Percentiles rank a stretch among this genome's conserved stretches.
These are phyloP conservation scores for Allolobophora icterica DNA, from an alignment of 2,888 invertebrate genomes.

Conservation along the genomic window DNA sequence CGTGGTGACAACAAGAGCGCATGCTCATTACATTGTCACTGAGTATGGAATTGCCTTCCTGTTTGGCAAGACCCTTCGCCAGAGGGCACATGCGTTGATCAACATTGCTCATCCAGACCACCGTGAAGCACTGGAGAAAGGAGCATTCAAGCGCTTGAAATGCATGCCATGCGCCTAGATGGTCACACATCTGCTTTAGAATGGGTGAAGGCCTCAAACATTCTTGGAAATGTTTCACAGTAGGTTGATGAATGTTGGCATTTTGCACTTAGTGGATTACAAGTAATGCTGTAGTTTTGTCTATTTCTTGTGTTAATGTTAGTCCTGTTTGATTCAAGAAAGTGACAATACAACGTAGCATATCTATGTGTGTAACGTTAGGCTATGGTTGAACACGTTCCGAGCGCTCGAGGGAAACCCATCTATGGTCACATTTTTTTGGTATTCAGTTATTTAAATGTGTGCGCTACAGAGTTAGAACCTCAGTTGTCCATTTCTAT, in stretches of 20 bases:
- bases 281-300: not conserved
- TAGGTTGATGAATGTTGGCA: not conserved
- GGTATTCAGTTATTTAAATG: not conserved
- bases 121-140: constrained; percentile 78
- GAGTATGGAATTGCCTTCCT: constrained; percentile 88
- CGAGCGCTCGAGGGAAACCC: too few species aligned
- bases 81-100: constrained; percentile 87
- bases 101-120: constrained; percentile 88
- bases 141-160: constrained; percentile 77
- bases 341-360: too few species aligned
- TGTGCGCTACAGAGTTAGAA: not conserved
- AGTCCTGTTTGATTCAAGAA: too few species aligned
- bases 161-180: constrained; percentile 65
- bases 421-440: too few species aligned
- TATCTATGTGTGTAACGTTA: too few species aligned
- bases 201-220: not conserved
- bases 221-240: not conserved
- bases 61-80: constrained; percentile 87
- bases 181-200: not conserved
- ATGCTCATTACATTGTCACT: constrained; percentile 91
- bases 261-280: not conserved
- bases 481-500: not conserved
- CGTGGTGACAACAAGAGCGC: constrained; percentile 89
- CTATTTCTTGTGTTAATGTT: not conserved
- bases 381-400: too few species aligned